Conservation (phyloP, 53 echinoderm and acorn worm genomes). For the Luidia sarsii region DNA sequence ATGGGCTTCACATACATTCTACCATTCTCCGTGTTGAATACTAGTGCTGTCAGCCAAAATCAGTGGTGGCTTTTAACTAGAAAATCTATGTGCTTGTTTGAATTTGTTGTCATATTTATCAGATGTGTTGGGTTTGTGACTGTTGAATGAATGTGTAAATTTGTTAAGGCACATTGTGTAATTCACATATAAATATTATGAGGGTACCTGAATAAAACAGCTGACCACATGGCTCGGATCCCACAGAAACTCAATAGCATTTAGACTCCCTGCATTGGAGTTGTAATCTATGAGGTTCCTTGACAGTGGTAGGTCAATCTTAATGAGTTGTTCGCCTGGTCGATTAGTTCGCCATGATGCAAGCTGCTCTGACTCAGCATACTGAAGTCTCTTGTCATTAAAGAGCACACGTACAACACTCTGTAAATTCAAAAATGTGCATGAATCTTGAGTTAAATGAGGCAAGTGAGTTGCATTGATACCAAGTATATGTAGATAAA, state of each 20-base stretch:
- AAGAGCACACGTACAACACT: constrained; percentile 83
- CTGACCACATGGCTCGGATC: constrained; percentile 81
- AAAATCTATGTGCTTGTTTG: too few relatives aligned
- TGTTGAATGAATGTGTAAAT: not conserved
- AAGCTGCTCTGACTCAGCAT: constrained; percentile 84
- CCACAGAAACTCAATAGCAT: constrained; percentile 88
- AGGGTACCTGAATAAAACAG: constrained; percentile 79
- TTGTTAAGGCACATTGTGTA: too few relatives aligned
- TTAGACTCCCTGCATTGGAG: constrained; percentile 63
- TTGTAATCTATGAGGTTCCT: constrained; percentile 81
- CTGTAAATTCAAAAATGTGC: constrained; percentile 30
- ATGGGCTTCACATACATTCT: too few relatives aligned
- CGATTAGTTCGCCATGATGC: constrained; percentile 78
- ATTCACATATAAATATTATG: not conserved
- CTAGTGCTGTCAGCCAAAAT: too few relatives aligned
- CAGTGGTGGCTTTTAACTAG: too few relatives aligned
- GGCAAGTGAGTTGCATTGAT: too few relatives aligned
- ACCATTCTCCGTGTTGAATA: too few relatives aligned
- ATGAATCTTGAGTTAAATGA: too few relatives aligned
- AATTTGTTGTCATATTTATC: too few relatives aligned
- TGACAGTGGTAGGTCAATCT: constrained; percentile 86
- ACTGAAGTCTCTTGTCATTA: constrained; percentile 90
- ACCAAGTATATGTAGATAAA: too few relatives aligned
- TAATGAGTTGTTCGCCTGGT: constrained; percentile 86
- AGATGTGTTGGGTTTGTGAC: too few relatives aligned